A percentile compares a stretch with the other conserved stretches of the same genome.
Evolutionary conservation across 2,113 vertebrate genomes (phyloP).

Genomic region (Gopherus evgoodei): DNA sequence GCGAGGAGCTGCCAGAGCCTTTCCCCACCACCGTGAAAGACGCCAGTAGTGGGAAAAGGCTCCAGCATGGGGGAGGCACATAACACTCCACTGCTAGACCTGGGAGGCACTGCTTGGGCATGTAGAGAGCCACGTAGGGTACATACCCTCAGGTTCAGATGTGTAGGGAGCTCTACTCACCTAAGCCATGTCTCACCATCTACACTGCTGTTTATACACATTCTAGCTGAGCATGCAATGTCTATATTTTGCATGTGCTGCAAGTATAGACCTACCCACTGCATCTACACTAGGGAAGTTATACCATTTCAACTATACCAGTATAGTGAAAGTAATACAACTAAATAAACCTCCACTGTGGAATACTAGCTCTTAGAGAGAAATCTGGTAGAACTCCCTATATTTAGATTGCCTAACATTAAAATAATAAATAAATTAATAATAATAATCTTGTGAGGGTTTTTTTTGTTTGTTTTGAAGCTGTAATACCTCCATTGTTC

Average conservation of each 20-base stretch:
- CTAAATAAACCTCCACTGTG: background rate
- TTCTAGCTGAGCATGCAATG: background rate
- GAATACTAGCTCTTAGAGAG: background rate
- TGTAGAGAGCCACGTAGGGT: background rate
- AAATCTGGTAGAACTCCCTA: background rate
- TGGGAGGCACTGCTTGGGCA: background rate
- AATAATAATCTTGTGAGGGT: too few relatives aligned
- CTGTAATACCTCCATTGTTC: background rate
- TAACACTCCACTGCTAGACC: background rate
- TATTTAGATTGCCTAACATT: background rate
- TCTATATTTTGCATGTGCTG: background rate
- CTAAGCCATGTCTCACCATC: background rate
- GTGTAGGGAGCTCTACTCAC: background rate
- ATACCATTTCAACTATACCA: too few relatives aligned
- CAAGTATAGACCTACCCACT: background rate
- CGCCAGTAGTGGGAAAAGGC: background rate
- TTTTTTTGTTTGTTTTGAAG: too few relatives aligned
- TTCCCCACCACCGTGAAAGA: background rate
- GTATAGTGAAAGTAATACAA: background rate
- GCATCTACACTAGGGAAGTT: too few relatives aligned
- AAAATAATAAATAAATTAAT: too few relatives aligned
- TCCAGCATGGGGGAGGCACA: background rate
- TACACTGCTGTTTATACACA: background rate
- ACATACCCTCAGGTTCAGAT: background rate
- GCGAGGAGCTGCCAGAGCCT: too few relatives aligned